These are phyloP conservation scores for Drosophila nasuta DNA, from an alignment of 1,140 invertebrate genomes.

Conservation along the genomic window DNA sequence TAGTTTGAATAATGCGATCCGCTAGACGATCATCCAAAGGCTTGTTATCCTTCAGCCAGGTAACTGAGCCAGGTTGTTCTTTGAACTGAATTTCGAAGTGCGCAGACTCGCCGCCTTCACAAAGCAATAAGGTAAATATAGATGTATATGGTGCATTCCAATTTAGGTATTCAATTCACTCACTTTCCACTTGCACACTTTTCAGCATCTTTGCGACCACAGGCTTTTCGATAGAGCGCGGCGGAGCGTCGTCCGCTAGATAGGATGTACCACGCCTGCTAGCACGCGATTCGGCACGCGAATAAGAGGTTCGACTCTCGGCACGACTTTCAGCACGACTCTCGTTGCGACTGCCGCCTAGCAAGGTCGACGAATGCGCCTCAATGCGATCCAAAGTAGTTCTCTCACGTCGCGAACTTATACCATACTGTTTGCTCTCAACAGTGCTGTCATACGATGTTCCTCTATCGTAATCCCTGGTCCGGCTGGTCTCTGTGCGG, in stretches of 20 bases:
- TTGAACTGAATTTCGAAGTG: constrained; percentile 92
- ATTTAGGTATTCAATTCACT: constrained; percentile 80
- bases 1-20: constrained; percentile 89
- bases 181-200: constrained; percentile 91
- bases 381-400: constrained; percentile 66
- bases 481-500: constrained; percentile 37
- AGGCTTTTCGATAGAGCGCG: constrained; percentile 85
- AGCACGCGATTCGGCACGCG: constrained; percentile 61
- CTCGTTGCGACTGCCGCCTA: constrained; percentile 62
- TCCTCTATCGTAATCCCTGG: constrained; percentile 71
- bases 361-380: constrained; percentile 50
- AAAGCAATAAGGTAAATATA: constrained; percentile 1
- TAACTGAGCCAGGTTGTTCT: constrained; percentile 87
- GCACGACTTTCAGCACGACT: constrained; percentile 58
- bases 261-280: constrained; percentile 62
- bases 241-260: constrained; percentile 57
- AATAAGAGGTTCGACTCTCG: constrained; percentile 66
- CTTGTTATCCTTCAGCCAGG: constrained; percentile 96
- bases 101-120: constrained; percentile 93
- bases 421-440: constrained; percentile 60
- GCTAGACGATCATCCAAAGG: constrained; percentile 91
- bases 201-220: constrained; percentile 90
- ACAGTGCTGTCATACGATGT: constrained; percentile 74
- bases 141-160: background rate
- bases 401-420: constrained; percentile 64